Percentiles rank a stretch among this genome's conserved stretches.
Evolutionary conservation across 2,797 vertebrate genomes (phyloP).

Genomic region (Monodelphis domestica): DNA sequence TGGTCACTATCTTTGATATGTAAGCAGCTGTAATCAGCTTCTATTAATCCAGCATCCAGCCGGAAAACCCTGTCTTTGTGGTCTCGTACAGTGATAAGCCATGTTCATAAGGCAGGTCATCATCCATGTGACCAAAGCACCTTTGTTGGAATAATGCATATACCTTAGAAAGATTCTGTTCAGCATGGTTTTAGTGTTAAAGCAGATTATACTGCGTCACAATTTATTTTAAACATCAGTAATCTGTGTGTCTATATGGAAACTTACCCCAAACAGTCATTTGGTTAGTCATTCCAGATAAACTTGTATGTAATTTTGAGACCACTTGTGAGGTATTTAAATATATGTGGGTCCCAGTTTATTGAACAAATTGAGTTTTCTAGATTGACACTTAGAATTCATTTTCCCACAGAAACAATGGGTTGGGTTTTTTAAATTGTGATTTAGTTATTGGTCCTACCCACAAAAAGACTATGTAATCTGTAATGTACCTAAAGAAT

Average conservation of each 20-base stretch:
- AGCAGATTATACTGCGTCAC: conserved; percentile 10
- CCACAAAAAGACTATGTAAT: neutral
- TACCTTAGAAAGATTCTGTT: neutral
- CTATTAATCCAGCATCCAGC: neutral
- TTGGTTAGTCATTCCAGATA: neutral
- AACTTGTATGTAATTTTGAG: neutral
- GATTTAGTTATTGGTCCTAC: neutral
- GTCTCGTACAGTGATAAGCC: neutral
- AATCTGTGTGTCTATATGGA: conserved; percentile 1
- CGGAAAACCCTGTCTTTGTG: neutral
- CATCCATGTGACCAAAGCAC: neutral
- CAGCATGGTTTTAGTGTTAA: neutral
- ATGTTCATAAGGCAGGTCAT: neutral
- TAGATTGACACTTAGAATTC: neutral
- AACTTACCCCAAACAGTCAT: neutral
- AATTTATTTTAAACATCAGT: conserved; percentile 16
- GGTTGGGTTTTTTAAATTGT: neutral
- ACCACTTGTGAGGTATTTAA: neutral
- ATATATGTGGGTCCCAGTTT: neutral
- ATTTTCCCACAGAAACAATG: neutral
- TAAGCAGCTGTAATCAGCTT: neutral
- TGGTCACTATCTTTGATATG: neutral
- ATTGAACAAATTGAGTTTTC: neutral
- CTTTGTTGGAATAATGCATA: neutral
- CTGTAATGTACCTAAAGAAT: neutral